Evolutionary conservation across 2,113 vertebrate species (phyloP).

Genomic region (Diphyllodes magnificus): DNA sequence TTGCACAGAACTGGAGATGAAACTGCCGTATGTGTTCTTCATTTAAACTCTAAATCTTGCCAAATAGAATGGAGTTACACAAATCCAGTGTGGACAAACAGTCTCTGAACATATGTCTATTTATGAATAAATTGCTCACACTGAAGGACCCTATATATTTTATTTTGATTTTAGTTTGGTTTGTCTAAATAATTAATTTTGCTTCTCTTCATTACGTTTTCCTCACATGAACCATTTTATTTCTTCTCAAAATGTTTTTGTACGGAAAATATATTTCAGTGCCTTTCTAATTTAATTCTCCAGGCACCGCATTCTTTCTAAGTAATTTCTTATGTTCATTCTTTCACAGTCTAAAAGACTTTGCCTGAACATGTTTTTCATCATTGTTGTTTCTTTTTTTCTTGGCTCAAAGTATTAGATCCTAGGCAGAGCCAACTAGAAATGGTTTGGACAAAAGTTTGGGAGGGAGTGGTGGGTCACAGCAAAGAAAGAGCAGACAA

Average conservation of each 20-base stretch:
- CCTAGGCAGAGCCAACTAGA: not conserved
- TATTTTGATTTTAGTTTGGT: slow-evolving; percentile 1
- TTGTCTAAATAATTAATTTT: slow-evolving; percentile 40
- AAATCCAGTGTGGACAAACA: not conserved
- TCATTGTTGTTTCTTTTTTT: slow-evolving; percentile 13
- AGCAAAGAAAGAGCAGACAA: slow-evolving; percentile 5
- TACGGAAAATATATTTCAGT: not conserved
- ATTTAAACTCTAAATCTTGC: not conserved
- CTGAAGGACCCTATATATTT: not conserved
- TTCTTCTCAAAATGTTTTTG: slow-evolving; percentile 35
- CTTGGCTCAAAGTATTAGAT: slow-evolving; percentile 33
- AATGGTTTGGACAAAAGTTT: slow-evolving; percentile 4
- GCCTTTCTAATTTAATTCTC: slow-evolving; percentile 39
- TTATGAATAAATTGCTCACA: not conserved
- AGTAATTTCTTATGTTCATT: not conserved
- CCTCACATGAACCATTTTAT: not conserved
- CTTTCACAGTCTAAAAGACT: slow-evolving; percentile 20
- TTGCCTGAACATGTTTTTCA: slow-evolving; percentile 47
- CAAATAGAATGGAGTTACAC: not conserved
- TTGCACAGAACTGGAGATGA: not conserved
- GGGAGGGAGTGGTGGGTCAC: not conserved
- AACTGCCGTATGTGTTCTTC: not conserved
- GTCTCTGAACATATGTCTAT: not conserved
- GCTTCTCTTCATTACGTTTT: not conserved
- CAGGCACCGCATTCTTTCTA: slow-evolving; percentile 16